Evolutionary conservation across 2,888 invertebrate genomes (phyloP).

Genomic region (Diarsia dahlii): DNA sequence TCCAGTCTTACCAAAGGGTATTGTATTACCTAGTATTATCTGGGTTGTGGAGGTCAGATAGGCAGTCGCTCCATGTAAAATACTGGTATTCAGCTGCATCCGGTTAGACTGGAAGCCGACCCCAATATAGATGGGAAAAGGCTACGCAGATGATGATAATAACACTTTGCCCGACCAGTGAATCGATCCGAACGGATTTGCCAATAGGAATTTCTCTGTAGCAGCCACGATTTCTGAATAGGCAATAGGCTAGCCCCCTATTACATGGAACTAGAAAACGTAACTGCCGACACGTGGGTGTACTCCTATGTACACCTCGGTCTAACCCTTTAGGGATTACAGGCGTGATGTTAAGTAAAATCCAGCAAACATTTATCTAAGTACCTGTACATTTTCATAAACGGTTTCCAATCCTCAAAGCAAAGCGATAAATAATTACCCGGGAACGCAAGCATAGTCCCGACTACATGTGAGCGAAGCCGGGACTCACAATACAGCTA

Average conservation of each 20-base stretch:
- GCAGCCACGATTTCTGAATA: not conserved
- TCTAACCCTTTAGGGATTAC: not conserved
- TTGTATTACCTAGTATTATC: too few species aligned
- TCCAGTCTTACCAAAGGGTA: too few species aligned
- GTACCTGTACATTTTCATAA: constrained; percentile 15
- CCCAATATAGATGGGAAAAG: too few species aligned
- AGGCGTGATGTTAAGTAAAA: not conserved
- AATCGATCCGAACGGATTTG: too few species aligned
- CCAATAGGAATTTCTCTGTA: not conserved
- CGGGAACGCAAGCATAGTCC: not conserved
- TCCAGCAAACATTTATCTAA: not conserved
- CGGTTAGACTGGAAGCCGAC: too few species aligned
- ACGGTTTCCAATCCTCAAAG: not conserved
- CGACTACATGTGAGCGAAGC: constrained; percentile 1
- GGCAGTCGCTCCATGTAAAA: too few species aligned
- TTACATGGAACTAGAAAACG: not conserved
- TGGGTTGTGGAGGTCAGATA: too few species aligned
- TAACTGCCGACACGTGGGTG: too few species aligned
- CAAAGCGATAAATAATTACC: constrained; percentile 15
- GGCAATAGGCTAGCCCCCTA: not conserved
- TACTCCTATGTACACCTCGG: too few species aligned
- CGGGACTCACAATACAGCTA: constrained; percentile 17
- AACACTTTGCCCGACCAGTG: too few species aligned
- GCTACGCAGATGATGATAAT: too few species aligned
- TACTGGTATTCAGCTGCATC: too few species aligned